phyloP scores from a whole-genome alignment of 2,797 vertebrate species.

The Heterohyrax brucei region DNA sequence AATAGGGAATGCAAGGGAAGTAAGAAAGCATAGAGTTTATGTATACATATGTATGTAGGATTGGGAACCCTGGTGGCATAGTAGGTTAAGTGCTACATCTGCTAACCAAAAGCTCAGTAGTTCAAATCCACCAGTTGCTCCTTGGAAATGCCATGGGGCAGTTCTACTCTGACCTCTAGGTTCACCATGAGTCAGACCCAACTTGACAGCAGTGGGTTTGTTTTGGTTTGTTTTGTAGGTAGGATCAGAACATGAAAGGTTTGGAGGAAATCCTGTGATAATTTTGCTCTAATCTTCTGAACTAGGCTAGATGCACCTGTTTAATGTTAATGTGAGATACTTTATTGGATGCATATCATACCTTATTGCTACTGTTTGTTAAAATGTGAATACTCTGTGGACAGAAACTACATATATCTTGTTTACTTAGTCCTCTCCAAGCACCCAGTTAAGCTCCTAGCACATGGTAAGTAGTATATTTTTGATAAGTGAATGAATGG shows the following conservation, averaged over 20 bases:
- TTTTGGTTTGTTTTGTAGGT: no score
- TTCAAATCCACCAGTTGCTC: no score
- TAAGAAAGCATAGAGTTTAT: not conserved
- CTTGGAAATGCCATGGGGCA: no score
- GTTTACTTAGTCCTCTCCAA: not conserved
- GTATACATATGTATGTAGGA: no score
- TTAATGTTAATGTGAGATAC: not conserved
- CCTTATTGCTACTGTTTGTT: constrained; percentile 38
- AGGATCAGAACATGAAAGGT: not conserved
- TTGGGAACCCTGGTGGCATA: no score
- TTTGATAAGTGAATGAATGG: not conserved
- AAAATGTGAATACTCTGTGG: not conserved
- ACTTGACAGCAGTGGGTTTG: no score
- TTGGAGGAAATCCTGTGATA: not conserved
- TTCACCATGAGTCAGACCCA: no score
- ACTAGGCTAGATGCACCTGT: not conserved
- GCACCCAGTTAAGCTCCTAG: not conserved
- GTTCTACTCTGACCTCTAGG: no score
- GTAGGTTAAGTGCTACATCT: no score
- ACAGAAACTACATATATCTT: not conserved
- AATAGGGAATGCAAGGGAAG: not conserved
- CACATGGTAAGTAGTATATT: not conserved
- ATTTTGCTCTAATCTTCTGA: constrained; percentile 39
- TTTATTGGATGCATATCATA: not conserved
- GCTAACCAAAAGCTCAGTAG: no score